Base-by-base conservation (phyloP, 2,888 invertebrate genomes). In the Epiperipatus broadwayi region DNA sequence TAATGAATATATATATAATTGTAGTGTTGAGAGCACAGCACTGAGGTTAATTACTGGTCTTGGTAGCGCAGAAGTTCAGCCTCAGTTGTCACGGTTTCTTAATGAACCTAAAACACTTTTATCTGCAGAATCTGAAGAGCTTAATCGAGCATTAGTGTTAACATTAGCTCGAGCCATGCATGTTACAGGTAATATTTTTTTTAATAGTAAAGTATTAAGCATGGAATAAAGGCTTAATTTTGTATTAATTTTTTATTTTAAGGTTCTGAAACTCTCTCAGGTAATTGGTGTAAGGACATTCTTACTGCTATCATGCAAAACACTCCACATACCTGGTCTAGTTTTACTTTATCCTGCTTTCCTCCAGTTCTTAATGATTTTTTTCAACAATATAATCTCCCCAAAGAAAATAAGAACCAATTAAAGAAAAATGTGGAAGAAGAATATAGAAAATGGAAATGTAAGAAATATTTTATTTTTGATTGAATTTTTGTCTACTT, bases 281-380 rank as follows among this genome's bases (percentile, higher is more conserved):
- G 77, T 0, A 71, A 74, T 2, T 89, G 91, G 72, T 87, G 87
- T 50, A 79, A 81, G 52, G 91, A 93, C 51, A 64, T 93, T 16
- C 63, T 93, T 4, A 73, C 75, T 1, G 78, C 79, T 0, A 84
- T 93, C 16, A 81, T 84, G 46, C 80, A 84, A 47, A 81, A 81
- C 55, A 93, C 91, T 0, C 89, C 91, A 0, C 89, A 89, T 57
- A 76, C 80, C 50, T 93, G 91, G 91, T 83, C 89, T 0, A 75
- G 78, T 43, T 85, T 87, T 56, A 89, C 87, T 0, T 61, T 91
- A 14, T 75, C 79, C 46, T 85, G 85, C 54, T 91, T 93, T 56
- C 93, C 93, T 1, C 72, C 77, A 0, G 77, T 79, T 4, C 66
- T 91, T 3, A 75, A 78, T 35, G 87, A 87, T 51, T 91, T 89